Percentiles rank a stretch among this genome's conserved stretches.
Evolutionary conservation across 2,113 vertebrate species (phyloP).

Genomic region (Mesembrinibis cayennensis): DNA sequence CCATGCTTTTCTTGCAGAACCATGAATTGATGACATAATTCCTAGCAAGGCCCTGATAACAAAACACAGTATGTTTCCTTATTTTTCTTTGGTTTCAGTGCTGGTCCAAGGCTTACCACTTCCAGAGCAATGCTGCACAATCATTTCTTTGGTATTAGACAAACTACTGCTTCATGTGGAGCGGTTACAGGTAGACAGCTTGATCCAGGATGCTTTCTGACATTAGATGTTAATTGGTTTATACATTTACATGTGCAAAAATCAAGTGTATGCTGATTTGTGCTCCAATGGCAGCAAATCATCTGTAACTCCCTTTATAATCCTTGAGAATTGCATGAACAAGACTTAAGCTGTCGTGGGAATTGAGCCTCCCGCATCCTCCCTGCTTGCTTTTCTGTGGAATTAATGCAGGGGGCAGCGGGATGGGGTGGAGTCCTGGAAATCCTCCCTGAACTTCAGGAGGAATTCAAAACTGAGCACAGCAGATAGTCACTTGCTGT

Average conservation of each 20-base stretch:
- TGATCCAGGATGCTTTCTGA: neutral
- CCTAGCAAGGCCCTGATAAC: neutral
- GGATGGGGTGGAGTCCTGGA: neutral
- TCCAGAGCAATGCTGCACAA: neutral
- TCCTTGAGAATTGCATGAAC: neutral
- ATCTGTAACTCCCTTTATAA: neutral
- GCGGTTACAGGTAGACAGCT: neutral
- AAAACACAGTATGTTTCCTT: neutral
- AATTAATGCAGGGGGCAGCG: neutral
- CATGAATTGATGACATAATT: fast-evolving
- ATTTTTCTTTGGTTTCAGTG: neutral
- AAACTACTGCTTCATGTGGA: neutral
- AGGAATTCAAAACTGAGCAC: neutral
- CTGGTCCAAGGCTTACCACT: neutral
- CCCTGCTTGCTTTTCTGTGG: neutral
- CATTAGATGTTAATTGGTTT: neutral
- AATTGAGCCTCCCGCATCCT: neutral
- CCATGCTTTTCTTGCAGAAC: neutral
- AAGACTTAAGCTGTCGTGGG: neutral
- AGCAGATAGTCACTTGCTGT: neutral
- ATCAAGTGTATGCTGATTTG: neutral
- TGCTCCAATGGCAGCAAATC: neutral
- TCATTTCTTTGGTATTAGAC: neutral
- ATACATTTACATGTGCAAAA: neutral
- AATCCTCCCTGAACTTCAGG: neutral